Evolutionary conservation across 2,113 vertebrate genomes (phyloP).

Genomic region (Conger conger): DNA sequence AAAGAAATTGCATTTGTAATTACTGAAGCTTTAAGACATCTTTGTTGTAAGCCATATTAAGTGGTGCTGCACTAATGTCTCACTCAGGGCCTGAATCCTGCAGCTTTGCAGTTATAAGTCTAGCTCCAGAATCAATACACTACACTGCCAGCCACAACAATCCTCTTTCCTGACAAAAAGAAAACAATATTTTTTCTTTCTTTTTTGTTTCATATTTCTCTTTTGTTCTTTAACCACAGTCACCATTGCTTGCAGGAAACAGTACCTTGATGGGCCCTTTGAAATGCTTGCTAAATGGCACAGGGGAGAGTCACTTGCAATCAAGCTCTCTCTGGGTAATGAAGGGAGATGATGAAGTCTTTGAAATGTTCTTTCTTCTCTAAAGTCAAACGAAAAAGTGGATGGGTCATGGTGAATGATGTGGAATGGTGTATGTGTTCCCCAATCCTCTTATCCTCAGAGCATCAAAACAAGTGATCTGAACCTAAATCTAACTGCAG

Average conservation of each 20-base stretch:
- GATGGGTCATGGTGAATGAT: background rate
- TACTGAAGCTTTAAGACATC: background rate
- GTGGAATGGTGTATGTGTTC: background rate
- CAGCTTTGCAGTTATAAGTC: background rate
- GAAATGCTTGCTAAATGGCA: background rate
- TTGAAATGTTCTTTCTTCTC: background rate
- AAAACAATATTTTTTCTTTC: background rate
- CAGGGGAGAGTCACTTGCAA: background rate
- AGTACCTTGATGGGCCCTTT: background rate
- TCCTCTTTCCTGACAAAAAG: background rate
- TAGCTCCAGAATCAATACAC: background rate
- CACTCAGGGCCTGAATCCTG: background rate
- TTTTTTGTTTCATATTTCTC: background rate
- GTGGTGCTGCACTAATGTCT: background rate
- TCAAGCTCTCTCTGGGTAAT: background rate
- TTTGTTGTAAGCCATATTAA: no score
- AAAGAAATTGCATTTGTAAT: background rate
- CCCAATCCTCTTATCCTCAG: no score
- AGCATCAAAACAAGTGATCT: no score
- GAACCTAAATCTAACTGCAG: no score
- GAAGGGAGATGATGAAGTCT: background rate
- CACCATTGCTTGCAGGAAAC: background rate
- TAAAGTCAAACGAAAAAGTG: background rate
- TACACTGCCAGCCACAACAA: background rate
- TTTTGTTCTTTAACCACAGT: background rate